A percentile compares a stretch with the other conserved stretches of the same genome.
These are phyloP conservation scores for Pavo muticus DNA, from an alignment of 2,113 vertebrate species.

Conservation along the genomic window DNA sequence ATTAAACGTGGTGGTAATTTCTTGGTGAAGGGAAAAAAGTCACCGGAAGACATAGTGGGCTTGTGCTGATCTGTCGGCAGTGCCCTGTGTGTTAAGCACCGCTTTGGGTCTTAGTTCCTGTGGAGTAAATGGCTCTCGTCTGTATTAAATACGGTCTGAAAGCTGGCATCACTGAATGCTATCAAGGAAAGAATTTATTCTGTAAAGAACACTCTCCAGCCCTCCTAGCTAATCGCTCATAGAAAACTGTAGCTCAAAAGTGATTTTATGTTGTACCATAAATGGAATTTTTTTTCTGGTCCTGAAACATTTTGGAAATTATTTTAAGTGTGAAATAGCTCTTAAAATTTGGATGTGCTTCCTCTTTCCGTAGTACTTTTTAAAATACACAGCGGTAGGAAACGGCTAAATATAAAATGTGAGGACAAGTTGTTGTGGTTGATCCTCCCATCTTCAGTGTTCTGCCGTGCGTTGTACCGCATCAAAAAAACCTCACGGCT, in stretches of 20 bases:
- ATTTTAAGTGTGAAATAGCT: neutral
- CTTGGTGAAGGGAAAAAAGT: neutral
- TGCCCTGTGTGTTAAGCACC: neutral
- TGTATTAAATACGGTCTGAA: constrained; percentile 35
- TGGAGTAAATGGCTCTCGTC: constrained; percentile 17
- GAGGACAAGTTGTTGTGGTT: neutral
- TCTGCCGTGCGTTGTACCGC: neutral
- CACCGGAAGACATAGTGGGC: neutral
- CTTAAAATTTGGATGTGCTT: neutral
- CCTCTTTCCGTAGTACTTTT: neutral
- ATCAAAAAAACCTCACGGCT: neutral
- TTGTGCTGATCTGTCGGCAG: neutral
- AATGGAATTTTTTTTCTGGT: neutral
- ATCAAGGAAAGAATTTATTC: neutral
- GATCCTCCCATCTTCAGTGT: neutral
- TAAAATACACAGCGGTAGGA: neutral
- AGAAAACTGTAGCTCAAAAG: neutral
- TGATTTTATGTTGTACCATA: neutral
- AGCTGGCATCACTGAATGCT: neutral
- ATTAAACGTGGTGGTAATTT: neutral
- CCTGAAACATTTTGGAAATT: neutral
- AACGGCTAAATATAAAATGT: neutral
- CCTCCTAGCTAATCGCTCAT: neutral
- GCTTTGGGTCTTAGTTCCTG: constrained; percentile 49
- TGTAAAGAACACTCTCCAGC: neutral